phyloP scores from a whole-genome alignment of 2,888 invertebrate species.

The Cryptosula pallasiana region DNA sequence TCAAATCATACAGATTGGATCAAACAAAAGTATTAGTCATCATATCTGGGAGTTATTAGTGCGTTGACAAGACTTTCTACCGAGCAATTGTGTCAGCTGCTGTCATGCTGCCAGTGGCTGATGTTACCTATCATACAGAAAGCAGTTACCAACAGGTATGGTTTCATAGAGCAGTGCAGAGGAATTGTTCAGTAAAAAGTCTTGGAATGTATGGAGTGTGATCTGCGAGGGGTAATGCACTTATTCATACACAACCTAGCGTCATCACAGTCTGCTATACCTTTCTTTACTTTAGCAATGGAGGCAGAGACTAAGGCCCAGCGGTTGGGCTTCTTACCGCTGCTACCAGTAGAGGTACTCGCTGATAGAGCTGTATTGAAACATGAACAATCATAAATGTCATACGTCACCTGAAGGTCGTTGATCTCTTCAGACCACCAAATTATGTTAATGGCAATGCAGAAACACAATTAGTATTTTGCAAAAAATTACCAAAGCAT shows the following conservation, averaged over 20 bases:
- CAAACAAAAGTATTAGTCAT: neutral
- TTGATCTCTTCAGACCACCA: too few relatives aligned
- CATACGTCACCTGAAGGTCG: too few relatives aligned
- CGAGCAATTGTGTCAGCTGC: neutral
- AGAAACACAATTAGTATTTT: too few relatives aligned
- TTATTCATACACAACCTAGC: neutral
- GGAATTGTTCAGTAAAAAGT: neutral
- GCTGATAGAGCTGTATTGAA: neutral
- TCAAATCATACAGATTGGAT: neutral
- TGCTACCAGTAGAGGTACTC: neutral
- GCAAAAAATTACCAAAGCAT: too few relatives aligned
- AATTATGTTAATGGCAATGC: too few relatives aligned
- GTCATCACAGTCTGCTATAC: neutral
- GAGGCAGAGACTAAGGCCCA: constrained; percentile 21
- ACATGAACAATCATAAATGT: neutral
- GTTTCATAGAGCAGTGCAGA: too few relatives aligned
- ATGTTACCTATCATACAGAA: too few relatives aligned
- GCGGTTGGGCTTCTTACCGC: neutral
- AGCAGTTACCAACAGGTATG: too few relatives aligned
- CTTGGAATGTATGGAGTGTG: neutral
- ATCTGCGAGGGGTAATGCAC: neutral
- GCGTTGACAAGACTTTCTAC: neutral
- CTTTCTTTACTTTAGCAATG: constrained; percentile 5
- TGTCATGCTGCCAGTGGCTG: neutral
- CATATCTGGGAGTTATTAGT: neutral